Conservation (phyloP, 2,113 vertebrate species). For the Sapayoa aenigma region DNA sequence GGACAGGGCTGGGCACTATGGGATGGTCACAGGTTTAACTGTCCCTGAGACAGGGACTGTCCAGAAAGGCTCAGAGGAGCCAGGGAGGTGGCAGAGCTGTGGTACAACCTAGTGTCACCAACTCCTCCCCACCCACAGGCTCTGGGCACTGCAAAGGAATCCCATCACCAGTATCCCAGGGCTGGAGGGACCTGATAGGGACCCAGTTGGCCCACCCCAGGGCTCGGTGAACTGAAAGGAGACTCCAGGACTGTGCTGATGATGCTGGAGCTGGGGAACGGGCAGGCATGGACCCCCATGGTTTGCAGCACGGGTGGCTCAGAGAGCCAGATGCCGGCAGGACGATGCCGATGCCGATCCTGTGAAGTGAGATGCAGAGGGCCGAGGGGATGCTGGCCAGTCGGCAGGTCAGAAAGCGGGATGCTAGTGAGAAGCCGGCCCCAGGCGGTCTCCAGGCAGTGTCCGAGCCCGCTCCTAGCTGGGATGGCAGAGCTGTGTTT, state of each 20-base stretch:
- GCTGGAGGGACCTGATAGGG: not conserved
- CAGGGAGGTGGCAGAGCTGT: not conserved
- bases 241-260: not conserved
- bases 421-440: not conserved
- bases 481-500: constrained; percentile 79
- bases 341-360: not conserved
- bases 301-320: not conserved
- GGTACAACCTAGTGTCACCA: not conserved
- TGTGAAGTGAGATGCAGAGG: accelerated
- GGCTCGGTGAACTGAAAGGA: not conserved
- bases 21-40: not conserved
- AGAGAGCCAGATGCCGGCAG: accelerated
- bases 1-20: not conserved
- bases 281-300: not conserved
- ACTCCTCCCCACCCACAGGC: accelerated
- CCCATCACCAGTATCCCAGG: not conserved
- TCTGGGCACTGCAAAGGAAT: not conserved
- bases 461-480: not conserved
- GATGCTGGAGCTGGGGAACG: not conserved
- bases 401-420: accelerated
- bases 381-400: accelerated
- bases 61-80: not conserved
- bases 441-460: constrained; percentile 31
- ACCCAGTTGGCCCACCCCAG: not conserved
- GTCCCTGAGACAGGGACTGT: not conserved